Conservation (phyloP, 2,797 vertebrate genomes). For the Columba guinea region DNA sequence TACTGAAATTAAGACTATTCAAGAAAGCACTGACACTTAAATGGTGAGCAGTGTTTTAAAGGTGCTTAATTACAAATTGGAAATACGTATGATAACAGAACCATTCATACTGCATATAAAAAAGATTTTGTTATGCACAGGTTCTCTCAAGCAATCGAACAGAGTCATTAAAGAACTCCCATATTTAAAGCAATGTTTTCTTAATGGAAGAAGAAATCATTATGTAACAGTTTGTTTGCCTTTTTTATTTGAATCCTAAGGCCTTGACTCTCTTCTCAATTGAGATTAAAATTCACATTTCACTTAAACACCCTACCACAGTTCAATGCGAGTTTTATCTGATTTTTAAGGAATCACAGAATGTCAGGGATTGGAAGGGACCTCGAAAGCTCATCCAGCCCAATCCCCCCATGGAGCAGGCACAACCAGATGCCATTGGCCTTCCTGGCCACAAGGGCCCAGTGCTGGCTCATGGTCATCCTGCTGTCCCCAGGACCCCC, state of each 20-base stretch:
- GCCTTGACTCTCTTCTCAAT: background rate
- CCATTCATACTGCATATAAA: background rate
- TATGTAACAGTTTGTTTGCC: background rate
- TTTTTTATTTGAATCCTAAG: background rate
- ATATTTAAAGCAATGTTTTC: background rate
- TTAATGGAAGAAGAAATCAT: background rate
- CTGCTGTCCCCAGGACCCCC: too few relatives aligned
- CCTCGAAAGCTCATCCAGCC: too few relatives aligned
- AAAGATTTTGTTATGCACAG: background rate
- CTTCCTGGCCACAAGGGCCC: too few relatives aligned
- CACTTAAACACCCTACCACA: background rate
- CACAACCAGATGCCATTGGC: too few relatives aligned
- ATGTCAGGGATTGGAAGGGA: too few relatives aligned
- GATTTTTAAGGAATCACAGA: background rate
- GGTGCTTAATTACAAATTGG: slow-evolving; percentile 33
- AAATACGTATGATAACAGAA: background rate
- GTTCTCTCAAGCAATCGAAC: background rate
- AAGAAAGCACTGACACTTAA: slow-evolving; percentile 10
- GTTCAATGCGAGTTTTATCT: background rate
- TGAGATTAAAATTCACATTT: background rate
- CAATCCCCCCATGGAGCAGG: too few relatives aligned
- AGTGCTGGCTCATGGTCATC: too few relatives aligned
- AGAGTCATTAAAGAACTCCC: background rate
- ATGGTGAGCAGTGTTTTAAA: slow-evolving; percentile 33
- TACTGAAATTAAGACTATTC: slow-evolving; percentile 32